Evolutionary conservation across 2,797 vertebrate species (phyloP).

Genomic region (Falco columbarius): DNA sequence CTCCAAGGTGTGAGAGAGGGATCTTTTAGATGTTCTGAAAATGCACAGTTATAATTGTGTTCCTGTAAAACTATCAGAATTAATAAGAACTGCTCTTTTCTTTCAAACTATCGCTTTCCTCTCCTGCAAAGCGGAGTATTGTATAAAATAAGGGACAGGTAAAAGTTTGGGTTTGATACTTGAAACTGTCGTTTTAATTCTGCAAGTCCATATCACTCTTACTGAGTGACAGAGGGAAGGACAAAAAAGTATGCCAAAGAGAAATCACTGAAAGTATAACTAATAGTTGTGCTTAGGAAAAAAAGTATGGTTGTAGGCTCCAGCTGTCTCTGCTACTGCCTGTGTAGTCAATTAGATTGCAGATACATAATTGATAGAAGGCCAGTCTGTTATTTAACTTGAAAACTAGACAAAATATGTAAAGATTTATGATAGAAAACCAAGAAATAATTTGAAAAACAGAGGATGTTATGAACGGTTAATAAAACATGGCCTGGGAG

Average conservation of each 20-base stretch:
- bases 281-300: not conserved
- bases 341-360: too few relatives aligned
- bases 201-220: not conserved
- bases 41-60: not conserved
- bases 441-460: too few relatives aligned
- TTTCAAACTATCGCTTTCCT: accelerated
- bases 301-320: not conserved
- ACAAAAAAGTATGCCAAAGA: not conserved
- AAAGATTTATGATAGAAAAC: too few relatives aligned
- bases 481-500: too few relatives aligned
- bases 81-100: not conserved
- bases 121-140: not conserved
- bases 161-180: not conserved
- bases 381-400: too few relatives aligned
- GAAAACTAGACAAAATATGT: too few relatives aligned
- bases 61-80: not conserved
- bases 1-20: not conserved
- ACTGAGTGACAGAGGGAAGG: not conserved
- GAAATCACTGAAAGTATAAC: not conserved
- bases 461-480: too few relatives aligned
- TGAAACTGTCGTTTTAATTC: not conserved
- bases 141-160: not conserved
- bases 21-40: not conserved
- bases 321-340: not conserved
- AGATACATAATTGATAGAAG: too few relatives aligned